Conservation (phyloP, 64 coral and sea anemone genomes). For the Porites lutea region DNA sequence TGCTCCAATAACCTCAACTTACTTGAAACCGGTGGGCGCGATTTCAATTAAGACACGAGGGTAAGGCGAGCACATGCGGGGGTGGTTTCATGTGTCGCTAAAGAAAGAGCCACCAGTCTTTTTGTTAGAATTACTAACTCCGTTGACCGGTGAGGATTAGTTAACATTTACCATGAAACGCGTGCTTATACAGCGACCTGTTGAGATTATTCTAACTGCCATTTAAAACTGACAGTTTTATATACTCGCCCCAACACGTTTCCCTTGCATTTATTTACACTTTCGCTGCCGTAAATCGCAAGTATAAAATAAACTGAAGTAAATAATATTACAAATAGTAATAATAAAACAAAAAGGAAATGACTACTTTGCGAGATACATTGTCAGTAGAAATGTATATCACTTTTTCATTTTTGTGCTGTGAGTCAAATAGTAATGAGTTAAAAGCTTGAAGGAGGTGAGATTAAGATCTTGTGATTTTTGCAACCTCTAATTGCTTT, state of each 20-base stretch:
- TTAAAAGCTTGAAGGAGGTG: no score
- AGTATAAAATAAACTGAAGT: no score
- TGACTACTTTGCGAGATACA: no score
- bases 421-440: no score
- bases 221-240: neutral
- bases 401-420: no score
- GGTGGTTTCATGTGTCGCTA: neutral
- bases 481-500: no score
- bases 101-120: slow-evolving; percentile 31
- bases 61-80: neutral
- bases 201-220: neutral
- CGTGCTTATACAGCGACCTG: slow-evolving; percentile 16
- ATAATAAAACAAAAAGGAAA: no score
- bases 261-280: neutral
- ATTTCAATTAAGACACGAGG: slow-evolving; percentile 51
- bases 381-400: no score
- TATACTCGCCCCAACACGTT: neutral
- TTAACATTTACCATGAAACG: slow-evolving; percentile 14
- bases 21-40: slow-evolving; percentile 7
- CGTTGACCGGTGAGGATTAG: slow-evolving; percentile 2
- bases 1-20: neutral
- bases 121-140: neutral
- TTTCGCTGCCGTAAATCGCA: no score
- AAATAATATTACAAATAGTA: no score
- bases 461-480: no score